Percentiles rank a stretch among this genome's conserved stretches.
phyloP scores from a whole-genome alignment of 2,797 vertebrate genomes.

The Artibeus jamaicensis region DNA sequence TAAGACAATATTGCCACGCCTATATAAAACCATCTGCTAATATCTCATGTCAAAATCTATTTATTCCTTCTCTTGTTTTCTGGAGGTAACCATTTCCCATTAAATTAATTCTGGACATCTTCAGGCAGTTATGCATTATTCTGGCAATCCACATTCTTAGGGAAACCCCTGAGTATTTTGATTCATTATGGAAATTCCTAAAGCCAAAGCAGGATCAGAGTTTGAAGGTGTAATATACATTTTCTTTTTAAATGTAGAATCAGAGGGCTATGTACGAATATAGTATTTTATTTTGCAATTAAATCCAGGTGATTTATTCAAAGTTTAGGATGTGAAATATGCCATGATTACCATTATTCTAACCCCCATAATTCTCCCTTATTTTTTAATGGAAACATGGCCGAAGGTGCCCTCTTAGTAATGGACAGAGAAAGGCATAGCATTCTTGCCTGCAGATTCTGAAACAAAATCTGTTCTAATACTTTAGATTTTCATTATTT shows the following conservation, averaged over 20 bases:
- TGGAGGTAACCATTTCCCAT: slow-evolving; percentile 64
- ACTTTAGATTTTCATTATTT: slow-evolving; percentile 1
- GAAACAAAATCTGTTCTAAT: not conserved
- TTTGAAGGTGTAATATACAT: slow-evolving; percentile 51
- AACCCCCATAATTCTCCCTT: slow-evolving; percentile 25
- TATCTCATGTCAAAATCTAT: slow-evolving; percentile 69
- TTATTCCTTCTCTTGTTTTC: slow-evolving; percentile 37
- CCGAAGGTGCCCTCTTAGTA: slow-evolving; percentile 21
- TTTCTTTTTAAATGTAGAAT: slow-evolving; percentile 40
- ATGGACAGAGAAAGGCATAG: not conserved
- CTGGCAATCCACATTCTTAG: not conserved
- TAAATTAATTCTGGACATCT: slow-evolving; percentile 70
- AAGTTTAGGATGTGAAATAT: slow-evolving; percentile 53
- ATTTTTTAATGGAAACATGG: slow-evolving; percentile 42
- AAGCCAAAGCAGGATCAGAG: slow-evolving; percentile 15
- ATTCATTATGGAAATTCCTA: slow-evolving; percentile 48
- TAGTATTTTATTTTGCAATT: slow-evolving; percentile 56
- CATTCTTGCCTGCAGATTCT: not conserved
- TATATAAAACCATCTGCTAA: slow-evolving; percentile 67
- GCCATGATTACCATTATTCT: slow-evolving; percentile 44
- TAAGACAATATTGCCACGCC: slow-evolving; percentile 35
- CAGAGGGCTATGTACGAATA: slow-evolving; percentile 16
- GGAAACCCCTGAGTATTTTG: slow-evolving; percentile 62
- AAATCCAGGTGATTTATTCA: slow-evolving; percentile 61
- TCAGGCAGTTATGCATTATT: slow-evolving; percentile 9